Conservation (phyloP, 2,888 invertebrate genomes). For the Archaeoteleia sp. region DNA sequence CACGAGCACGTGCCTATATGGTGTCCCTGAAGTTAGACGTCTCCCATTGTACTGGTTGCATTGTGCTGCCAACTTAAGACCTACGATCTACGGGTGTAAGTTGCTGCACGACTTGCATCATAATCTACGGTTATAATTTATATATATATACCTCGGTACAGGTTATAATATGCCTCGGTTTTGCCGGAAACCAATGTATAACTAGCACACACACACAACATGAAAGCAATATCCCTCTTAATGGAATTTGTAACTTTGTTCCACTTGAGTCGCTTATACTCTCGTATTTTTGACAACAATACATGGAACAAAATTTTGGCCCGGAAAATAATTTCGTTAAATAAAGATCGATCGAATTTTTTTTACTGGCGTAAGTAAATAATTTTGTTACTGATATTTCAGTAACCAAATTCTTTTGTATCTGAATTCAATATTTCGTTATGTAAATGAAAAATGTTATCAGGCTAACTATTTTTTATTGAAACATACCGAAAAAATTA, state of each 20-base stretch:
- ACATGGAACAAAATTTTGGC: too few relatives aligned
- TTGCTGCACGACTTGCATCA: slow-evolving; percentile 9
- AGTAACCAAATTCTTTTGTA: too few relatives aligned
- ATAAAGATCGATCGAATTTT: too few relatives aligned
- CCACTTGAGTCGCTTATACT: slow-evolving; percentile 24
- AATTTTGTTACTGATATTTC: too few relatives aligned
- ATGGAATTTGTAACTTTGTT: slow-evolving; percentile 49
- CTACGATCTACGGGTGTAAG: slow-evolving; percentile 19
- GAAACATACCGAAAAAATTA: too few relatives aligned
- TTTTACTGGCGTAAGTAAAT: too few relatives aligned
- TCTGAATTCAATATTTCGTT: too few relatives aligned
- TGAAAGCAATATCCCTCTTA: slow-evolving; percentile 24
- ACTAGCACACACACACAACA: slow-evolving; percentile 1
- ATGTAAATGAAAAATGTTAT: too few relatives aligned
- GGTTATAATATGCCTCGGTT: slow-evolving; percentile 56
- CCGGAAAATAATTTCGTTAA: too few relatives aligned
- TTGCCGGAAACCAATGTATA: slow-evolving; percentile 14
- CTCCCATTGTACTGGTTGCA: slow-evolving; percentile 14
- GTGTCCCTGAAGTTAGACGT: slow-evolving; percentile 16
- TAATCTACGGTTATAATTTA: slow-evolving; percentile 12
- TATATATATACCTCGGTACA: slow-evolving; percentile 19
- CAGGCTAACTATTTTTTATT: too few relatives aligned
- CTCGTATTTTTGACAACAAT: slow-evolving; percentile 33
- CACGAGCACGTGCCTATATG: slow-evolving; percentile 16
- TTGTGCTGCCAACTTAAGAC: slow-evolving; percentile 14